Evolutionary conservation across 1,140 invertebrate genomes (phyloP), one percentile per base, ranked within the genome.

Genomic region (Bombus turneri): DNA sequence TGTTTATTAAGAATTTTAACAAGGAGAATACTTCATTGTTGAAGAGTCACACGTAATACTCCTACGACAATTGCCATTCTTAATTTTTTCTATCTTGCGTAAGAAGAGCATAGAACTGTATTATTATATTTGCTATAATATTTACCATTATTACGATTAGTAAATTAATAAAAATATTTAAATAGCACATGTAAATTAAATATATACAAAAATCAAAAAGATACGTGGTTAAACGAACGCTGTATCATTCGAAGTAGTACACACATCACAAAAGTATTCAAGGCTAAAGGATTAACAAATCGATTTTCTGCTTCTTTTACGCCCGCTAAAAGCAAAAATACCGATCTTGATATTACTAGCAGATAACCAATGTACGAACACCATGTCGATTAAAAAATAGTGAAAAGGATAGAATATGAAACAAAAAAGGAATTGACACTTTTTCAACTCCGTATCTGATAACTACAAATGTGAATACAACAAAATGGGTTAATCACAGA

Each of bases 1-100:
- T 22, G 47, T 53, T 53, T 53, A 57, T 57, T 71, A 47, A 69
- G 34, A 37, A 80, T 80, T 64, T 57, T 69, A 69, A 69, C n/a
- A 10, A 22, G 8, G 8, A 47, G 43, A 25, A 31, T 37, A 37
- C 6, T 57, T 75, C 41, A 62, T 68, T 18, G 13, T 62, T 62
- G 18, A 53, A 53, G 18, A 53, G 5, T 22, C n/a, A 13, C 28
- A 10, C 59, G 59, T n/a, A 62, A 62, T 62, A n/a, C 12, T 62
- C 8, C 3, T 62, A 53, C 47, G 18, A 53, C 47, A 53, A 53
- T 53, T 53, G 47, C 6, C 0, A 22, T 53, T 22, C 47, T 53
- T 53, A 5, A 53, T 22, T 53, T 53, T 47, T 53, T 53, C 5
- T 53, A 22, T 53, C 5, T 22, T 22, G 47, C 1, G 18, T 53